A percentile compares a stretch with the other conserved stretches of the same genome.
These are phyloP conservation scores for Diacarnus erythraeanus DNA, from an alignment of 37 sponge, comb jelly and placozoan genomes.

Conservation along the genomic window DNA sequence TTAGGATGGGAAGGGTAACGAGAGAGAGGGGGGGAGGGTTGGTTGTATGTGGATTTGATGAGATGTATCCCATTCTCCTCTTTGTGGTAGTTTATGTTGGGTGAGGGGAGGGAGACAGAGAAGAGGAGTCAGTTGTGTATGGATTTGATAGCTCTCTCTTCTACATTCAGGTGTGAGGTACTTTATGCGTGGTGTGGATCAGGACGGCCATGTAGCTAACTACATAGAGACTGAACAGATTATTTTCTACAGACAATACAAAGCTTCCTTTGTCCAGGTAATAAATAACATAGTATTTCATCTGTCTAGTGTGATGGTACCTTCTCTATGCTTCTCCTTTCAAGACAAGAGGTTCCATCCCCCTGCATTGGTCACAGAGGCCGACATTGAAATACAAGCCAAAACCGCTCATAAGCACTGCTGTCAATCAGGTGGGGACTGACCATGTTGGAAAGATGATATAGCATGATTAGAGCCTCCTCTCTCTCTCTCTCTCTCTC, in stretches of 20 bases:
- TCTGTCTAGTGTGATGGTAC: neutral
- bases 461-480: too few species aligned
- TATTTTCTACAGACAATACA: slow-evolving; percentile 31
- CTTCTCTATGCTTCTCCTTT: neutral
- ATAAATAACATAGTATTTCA: neutral
- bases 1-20: neutral
- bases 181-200: slow-evolving; percentile 86
- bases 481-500: too few species aligned
- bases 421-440: slow-evolving; percentile 37
- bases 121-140: neutral
- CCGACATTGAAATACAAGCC: slow-evolving; percentile 94
- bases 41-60: neutral
- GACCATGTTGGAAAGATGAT: too few species aligned
- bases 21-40: neutral
- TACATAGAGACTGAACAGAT: slow-evolving; percentile 97
- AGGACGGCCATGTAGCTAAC: slow-evolving; percentile 95
- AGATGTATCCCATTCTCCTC: neutral
- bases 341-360: slow-evolving; percentile 94
- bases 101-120: neutral
- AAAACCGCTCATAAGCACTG: slow-evolving; percentile 40
- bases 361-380: slow-evolving; percentile 92
- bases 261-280: slow-evolving; percentile 89
- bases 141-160: neutral
- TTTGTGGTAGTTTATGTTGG: neutral
- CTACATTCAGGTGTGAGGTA: slow-evolving; percentile 78